Percentiles rank a stretch among this genome's conserved stretches.
Conservation (phyloP, 1,140 invertebrate genomes). For the Dendrolimus punctatus region DNA sequence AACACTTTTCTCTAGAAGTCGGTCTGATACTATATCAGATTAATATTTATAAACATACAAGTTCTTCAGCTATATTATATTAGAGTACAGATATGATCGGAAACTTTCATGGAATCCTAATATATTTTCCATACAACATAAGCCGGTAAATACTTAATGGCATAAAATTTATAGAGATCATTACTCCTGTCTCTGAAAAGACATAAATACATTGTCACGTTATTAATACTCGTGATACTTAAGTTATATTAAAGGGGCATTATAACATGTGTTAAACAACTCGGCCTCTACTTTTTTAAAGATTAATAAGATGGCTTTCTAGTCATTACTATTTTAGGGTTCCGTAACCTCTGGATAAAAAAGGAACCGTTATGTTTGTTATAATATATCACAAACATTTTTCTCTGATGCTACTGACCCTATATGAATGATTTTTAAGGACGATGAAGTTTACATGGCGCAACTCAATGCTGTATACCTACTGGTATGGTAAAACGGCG, state of each 20-base stretch:
- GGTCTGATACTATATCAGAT: no score
- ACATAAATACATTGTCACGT: constrained; percentile 49
- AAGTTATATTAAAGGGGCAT: constrained; percentile 25
- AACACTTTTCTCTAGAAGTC: no score
- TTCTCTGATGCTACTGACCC: no score
- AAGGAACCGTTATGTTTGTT: no score
- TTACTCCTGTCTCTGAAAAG: constrained; percentile 33
- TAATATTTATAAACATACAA: no score
- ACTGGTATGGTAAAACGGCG: no score
- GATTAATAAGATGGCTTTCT: constrained; percentile 16
- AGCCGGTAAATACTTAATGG: constrained; percentile 29
- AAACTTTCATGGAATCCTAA: background rate
- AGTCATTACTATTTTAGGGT: constrained; percentile 4
- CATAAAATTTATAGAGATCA: constrained; percentile 42
- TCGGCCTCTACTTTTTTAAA: constrained; percentile 14
- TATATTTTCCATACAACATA: constrained; percentile 4
- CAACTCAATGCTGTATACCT: no score
- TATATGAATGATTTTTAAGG: no score
- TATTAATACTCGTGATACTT: constrained; percentile 42
- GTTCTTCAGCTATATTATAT: background rate
- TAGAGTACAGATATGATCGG: background rate
- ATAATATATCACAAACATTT: no score
- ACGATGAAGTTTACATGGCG: no score
- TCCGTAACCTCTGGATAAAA: no score
- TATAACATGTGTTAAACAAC: constrained; percentile 24